Percentiles rank a stretch among this genome's conserved stretches.
These are phyloP conservation scores for Octopus bimaculoides DNA, from an alignment of 1,140 invertebrate species.

Conservation along the genomic window DNA sequence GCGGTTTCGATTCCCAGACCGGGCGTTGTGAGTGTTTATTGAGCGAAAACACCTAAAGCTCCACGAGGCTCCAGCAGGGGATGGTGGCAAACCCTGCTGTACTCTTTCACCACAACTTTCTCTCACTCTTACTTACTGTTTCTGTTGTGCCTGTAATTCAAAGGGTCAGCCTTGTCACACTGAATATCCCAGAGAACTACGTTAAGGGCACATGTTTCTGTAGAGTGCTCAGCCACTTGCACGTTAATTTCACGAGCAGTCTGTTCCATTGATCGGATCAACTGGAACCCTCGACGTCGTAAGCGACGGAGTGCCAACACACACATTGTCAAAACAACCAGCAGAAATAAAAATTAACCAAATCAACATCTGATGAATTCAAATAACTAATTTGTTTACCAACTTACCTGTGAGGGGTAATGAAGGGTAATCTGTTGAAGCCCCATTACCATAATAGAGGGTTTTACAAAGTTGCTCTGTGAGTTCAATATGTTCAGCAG, in stretches of 20 bases:
- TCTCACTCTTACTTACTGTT: too few species aligned
- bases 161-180: too few species aligned
- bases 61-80: too few species aligned
- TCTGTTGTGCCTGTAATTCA: too few species aligned
- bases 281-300: not conserved
- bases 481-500: slow-evolving; percentile 31
- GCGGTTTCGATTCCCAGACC: too few species aligned
- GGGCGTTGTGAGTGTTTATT: too few species aligned
- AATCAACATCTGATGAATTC: not conserved
- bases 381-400: not conserved
- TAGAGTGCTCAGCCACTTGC: not conserved
- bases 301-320: not conserved
- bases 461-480: slow-evolving; percentile 77
- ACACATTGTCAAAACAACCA: not conserved
- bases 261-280: not conserved
- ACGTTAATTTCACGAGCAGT: not conserved
- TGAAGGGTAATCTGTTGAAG: slow-evolving; percentile 70
- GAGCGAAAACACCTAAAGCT: too few species aligned
- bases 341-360: not conserved
- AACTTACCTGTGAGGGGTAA: slow-evolving; percentile 74
- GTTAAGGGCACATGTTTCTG: too few species aligned
- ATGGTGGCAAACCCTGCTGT: too few species aligned
- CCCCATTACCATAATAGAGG: slow-evolving; percentile 78
- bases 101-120: too few species aligned
- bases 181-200: too few species aligned